phyloP scores from a whole-genome alignment of 2,113 vertebrate species.

The Leptobrachium ailaonicum region DNA sequence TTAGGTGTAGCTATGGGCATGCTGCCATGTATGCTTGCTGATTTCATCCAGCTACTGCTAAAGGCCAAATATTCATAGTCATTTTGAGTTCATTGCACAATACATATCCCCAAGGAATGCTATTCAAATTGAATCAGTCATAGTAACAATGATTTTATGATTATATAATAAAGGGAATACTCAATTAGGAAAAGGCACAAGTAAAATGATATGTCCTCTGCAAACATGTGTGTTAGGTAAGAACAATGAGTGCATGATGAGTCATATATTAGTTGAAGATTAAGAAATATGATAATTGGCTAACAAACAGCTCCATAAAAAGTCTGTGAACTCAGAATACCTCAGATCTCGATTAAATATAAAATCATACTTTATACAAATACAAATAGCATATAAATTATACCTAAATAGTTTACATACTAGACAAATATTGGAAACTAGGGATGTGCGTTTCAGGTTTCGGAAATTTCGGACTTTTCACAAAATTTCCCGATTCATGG shows the following conservation, averaged over 20 bases:
- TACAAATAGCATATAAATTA: neutral
- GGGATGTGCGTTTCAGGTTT: no score
- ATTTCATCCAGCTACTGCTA: constrained; percentile 57
- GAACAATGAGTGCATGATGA: constrained; percentile 36
- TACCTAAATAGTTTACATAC: no score
- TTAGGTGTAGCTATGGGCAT: constrained; percentile 64
- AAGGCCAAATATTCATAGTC: constrained; percentile 68
- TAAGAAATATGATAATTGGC: neutral
- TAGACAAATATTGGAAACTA: no score
- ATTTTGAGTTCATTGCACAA: constrained; percentile 63
- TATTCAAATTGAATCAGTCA: constrained; percentile 65
- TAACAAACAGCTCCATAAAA: constrained; percentile 12
- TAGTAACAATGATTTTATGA: constrained; percentile 61
- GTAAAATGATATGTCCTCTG: constrained; percentile 30
- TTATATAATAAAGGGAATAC: constrained; percentile 54
- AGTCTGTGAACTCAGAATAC: neutral
- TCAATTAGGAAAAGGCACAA: constrained; percentile 33
- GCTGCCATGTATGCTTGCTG: constrained; percentile 54
- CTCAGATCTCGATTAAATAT: neutral
- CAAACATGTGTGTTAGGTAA: constrained; percentile 33
- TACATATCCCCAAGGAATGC: constrained; percentile 56
- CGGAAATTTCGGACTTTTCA: no score
- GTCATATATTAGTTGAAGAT: constrained; percentile 33
- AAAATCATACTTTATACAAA: neutral
- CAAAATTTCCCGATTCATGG: no score